Evolutionary conservation across 2,888 invertebrate genomes (phyloP).

Genomic region (Nemapogon koenigi): DNA sequence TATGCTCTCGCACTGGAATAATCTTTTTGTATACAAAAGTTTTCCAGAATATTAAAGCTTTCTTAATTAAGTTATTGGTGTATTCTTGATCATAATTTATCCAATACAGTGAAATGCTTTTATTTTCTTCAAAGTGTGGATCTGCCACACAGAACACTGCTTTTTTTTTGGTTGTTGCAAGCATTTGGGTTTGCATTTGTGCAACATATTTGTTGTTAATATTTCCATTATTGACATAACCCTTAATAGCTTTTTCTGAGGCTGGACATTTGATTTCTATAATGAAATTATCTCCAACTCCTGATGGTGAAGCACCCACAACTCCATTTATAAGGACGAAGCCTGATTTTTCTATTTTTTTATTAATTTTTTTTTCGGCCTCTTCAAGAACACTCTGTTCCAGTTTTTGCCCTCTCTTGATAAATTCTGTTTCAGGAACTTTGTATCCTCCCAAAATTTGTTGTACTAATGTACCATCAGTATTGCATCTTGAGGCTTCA

Average conservation of each 20-base stretch:
- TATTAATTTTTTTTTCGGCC: constrained; percentile 2
- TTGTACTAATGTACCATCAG: constrained; percentile 11
- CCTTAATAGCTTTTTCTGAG: background rate
- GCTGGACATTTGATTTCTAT: constrained; percentile 4
- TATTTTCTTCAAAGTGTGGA: background rate
- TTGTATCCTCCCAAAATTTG: constrained; percentile 11
- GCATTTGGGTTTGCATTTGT: constrained; percentile 5
- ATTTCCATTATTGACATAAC: background rate
- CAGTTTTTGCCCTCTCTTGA: constrained; percentile 5
- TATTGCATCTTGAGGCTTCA: constrained; percentile 9
- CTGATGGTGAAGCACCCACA: constrained; percentile 4
- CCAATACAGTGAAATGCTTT: background rate
- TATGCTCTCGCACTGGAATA: too few species aligned
- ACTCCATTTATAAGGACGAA: constrained; percentile 2
- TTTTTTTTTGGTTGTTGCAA: background rate
- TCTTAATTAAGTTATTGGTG: background rate
- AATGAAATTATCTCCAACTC: constrained; percentile 1
- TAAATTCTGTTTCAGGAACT: constrained; percentile 7
- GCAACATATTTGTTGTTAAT: background rate
- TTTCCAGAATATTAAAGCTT: background rate
- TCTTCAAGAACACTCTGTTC: constrained; percentile 3
- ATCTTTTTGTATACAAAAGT: background rate
- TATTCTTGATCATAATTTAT: background rate
- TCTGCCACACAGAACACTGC: constrained; percentile 4
- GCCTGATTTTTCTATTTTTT: background rate